Base-by-base conservation (phyloP, 1,140 invertebrate species). In the Saxidomus purpurata region DNA sequence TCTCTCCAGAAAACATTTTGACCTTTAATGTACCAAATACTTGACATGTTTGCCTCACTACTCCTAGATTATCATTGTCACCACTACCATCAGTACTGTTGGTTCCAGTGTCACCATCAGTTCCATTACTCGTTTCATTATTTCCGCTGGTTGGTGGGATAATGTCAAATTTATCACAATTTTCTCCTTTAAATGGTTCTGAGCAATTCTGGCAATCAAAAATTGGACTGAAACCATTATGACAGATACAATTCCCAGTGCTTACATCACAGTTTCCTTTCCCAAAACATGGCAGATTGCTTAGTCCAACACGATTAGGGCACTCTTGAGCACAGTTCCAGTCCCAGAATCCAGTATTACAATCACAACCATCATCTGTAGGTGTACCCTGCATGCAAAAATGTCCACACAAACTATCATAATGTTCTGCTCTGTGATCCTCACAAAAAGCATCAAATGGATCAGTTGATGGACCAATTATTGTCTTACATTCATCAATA, bases 131-230 rank as follows among this genome's bases (percentile, higher is more conserved):
- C 2, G 77, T 55, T 9, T 34, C 34, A 38, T 25, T 55, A 22
- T 25, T 40, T 40, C 79, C 52, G 8, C 52, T 31, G n/a, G 43
- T 43, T 79, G 74, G 74, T 52, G 43, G 43, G 69, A 43, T 74
- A 74, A 76, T 17, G 55, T 71, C 49, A 38, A 49, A n/a, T n/a
- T 25, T 31, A 8, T 77, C 76, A 74, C 91, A 92, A 40, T 90
- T 25, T 11, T 76, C 49, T 82, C 87, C 91, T 17, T 55, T 71
- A 82, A 82, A 91, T 0, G 76, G 67, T 15, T 47, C 36, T 25
- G n/a, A n/a, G 67, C 91, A 92, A n/a, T n/a, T 85, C 6, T 74
- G 34, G 77, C 91, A 92, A 77, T 92, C 63, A 15, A 40, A 17
- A 8, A 13, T 22, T 31, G 38, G 28, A 25, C 84, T 38, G 63